Evolutionary conservation across 2,888 invertebrate species (phyloP).

Genomic region (Gymnosoma rotundatum): DNA sequence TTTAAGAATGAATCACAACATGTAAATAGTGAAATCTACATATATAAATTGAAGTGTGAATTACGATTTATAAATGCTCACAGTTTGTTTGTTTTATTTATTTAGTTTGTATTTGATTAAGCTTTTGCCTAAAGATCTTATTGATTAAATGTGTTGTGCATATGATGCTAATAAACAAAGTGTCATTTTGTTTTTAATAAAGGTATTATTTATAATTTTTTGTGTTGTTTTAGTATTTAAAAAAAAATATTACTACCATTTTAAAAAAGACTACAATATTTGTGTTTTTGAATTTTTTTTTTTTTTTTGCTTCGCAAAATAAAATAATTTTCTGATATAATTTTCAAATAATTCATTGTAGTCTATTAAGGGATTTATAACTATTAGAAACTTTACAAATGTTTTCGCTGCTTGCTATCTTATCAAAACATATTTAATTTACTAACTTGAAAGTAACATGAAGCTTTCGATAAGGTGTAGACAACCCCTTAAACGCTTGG

Average conservation of each 20-base stretch:
- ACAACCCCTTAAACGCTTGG: too few species aligned
- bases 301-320: background rate
- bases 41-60: background rate
- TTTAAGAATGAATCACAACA: conserved; percentile 19
- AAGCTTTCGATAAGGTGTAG: too few species aligned
- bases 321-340: background rate
- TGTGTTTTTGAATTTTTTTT: too few species aligned
- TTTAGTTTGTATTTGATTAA: background rate
- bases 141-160: background rate
- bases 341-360: background rate
- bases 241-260: conserved; percentile 11
- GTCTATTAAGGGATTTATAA: background rate
- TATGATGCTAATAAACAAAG: background rate
- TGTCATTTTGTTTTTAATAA: conserved; percentile 12
- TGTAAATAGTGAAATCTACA: background rate
- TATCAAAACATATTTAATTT: background rate
- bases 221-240: background rate
- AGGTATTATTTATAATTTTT: background rate
- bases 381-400: background rate
- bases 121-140: conserved; percentile 15
- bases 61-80: background rate
- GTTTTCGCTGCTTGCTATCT: background rate
- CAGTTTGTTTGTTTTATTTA: background rate
- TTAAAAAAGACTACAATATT: conserved; percentile 4
- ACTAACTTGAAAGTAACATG: background rate